Conservation (phyloP, 2,113 vertebrate genomes). For the Butastur rufipennis region DNA sequence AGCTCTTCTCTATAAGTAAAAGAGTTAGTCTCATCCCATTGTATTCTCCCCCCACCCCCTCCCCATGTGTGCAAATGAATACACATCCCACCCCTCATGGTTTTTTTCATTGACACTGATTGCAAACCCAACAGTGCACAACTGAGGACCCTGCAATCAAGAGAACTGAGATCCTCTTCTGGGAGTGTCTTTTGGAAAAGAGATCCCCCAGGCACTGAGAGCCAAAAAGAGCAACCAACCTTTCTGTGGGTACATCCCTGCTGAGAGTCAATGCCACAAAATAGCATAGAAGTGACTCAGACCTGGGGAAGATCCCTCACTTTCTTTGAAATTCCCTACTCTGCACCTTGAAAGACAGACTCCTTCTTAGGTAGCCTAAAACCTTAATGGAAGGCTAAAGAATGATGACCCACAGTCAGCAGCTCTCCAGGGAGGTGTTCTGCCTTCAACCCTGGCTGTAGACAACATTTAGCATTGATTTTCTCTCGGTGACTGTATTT, state of each 20-base stretch:
- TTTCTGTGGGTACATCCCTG: not conserved
- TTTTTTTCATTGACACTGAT: not conserved
- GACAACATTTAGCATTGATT: not conserved
- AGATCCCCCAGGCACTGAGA: rapidly evolving
- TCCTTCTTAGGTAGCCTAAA: not conserved
- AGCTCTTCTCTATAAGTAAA: not conserved
- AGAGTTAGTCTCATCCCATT: not conserved
- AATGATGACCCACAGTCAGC: not conserved
- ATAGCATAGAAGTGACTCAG: not conserved
- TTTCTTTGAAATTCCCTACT: not conserved
- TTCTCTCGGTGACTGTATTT: not conserved
- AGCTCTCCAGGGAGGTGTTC: not conserved
- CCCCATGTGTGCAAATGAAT: not conserved
- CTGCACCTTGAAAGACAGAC: not conserved
- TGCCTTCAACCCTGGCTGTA: not conserved
- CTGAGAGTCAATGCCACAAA: not conserved
- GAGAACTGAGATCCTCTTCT: not conserved
- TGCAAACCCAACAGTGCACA: not conserved
- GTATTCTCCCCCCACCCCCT: not conserved
- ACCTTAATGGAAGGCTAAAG: not conserved
- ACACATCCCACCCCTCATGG: not conserved
- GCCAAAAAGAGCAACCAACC: not conserved
- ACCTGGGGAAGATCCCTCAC: not conserved
- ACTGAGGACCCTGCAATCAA: not conserved
- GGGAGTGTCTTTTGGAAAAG: not conserved